Percentiles rank a stretch among this genome's conserved stretches.
Evolutionary conservation across 2,888 invertebrate genomes (phyloP).

Genomic region (Conchocele bisecta): DNA sequence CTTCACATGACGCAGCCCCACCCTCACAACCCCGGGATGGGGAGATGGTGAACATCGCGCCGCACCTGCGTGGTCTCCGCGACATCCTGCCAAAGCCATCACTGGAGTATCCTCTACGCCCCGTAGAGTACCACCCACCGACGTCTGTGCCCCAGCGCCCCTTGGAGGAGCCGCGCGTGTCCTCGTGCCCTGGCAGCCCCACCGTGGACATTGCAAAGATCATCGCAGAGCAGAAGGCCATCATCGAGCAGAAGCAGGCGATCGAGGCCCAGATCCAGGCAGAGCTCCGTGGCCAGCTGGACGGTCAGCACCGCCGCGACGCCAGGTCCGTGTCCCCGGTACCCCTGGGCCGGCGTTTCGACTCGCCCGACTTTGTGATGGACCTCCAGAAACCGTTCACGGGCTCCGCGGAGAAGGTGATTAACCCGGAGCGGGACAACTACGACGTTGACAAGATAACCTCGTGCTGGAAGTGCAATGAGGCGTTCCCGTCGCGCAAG

Average conservation of each 20-base stretch:
- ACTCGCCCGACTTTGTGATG: conserved; percentile 6
- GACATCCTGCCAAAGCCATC: too few relatives aligned
- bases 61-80: too few relatives aligned
- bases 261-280: conserved; percentile 55
- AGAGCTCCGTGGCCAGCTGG: conserved; percentile 51
- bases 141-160: background rate
- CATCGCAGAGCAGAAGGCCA: conserved; percentile 50
- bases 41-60: conserved; percentile 23
- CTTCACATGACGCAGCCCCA: background rate
- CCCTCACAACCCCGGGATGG: background rate
- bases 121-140: background rate
- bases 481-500: conserved; percentile 74
- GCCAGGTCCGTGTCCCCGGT: conserved; percentile 10
- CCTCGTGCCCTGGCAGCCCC: background rate
- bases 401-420: conserved; percentile 66
- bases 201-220: conserved; percentile 38
- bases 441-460: conserved; percentile 81
- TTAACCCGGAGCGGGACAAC: conserved; percentile 80
- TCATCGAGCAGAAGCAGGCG: conserved; percentile 54
- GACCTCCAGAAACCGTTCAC: conserved; percentile 54
- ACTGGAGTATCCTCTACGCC: background rate
- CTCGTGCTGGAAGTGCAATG: conserved; percentile 78
- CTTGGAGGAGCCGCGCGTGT: background rate
- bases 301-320: conserved; percentile 35
- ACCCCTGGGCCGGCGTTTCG: conserved; percentile 18